Evolutionary conservation across 2,888 invertebrate genomes (phyloP), one percentile per base, ranked within the genome.

Genomic region (Mallateleia sp.): DNA sequence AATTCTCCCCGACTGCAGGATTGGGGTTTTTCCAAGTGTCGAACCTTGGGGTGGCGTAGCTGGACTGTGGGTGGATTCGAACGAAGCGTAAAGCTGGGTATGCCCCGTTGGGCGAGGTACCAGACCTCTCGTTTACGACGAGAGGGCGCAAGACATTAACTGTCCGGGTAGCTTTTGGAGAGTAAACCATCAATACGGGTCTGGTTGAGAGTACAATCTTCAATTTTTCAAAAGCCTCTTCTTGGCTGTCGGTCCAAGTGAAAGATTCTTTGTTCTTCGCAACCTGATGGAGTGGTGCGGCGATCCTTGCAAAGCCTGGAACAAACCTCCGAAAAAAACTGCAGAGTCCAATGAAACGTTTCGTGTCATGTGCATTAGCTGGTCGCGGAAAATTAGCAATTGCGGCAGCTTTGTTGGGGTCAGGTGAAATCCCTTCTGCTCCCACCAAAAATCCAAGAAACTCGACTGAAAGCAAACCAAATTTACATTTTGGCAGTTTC

Each of bases 251-350:
- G 6, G 47, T 20, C 47, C 47, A 47, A 4, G 6, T 18, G 20
- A 47, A 47, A 47, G 4, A 18, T 47, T 18, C n/a, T 9, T 47
- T n/a, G 4, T n/a, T 20, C 18, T 47, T 47, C 6, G 47, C 47
- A n/a, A 47, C 20, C 18, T 38, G 38, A 11, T 38, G 14, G 38
- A 38, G 38, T 38, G 50, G 47, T 3, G 66, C 50, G 15, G 47
- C 50, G n/a, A 66, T 47, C 25, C 25, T 45, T 0, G 66, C 66
- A 32, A 28, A 66, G 11, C 32, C 47, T 24, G 64, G 64, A 38
- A 64, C 25, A 42, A 64, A 64, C n/a, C 64, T 9, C n/a, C 64
- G 9, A 28, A 60, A 60, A n/a, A 56, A 56, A 15, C 56, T 28
- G 14, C 20, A n/a, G 2, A 56, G 7, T 14, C 20, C 24, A 2